Conservation (phyloP, 2,113 vertebrate species). For the Elephantulus edwardii region DNA sequence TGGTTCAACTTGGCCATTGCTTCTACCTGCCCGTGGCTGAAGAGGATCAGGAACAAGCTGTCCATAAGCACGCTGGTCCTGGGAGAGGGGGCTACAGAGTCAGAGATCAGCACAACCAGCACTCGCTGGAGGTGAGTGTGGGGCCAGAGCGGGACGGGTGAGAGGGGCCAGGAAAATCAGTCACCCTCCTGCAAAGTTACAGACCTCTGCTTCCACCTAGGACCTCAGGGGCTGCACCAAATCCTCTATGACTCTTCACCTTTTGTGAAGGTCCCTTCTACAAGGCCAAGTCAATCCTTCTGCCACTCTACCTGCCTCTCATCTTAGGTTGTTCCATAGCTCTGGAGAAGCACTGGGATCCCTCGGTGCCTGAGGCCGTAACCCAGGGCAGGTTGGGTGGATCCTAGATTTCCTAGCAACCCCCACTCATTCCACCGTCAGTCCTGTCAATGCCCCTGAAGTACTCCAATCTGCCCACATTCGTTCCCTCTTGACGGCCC, state of each 20-base stretch:
- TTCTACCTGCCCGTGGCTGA: constrained; percentile 84
- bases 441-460: background rate
- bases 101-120: constrained; percentile 75
- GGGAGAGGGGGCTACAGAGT: background rate
- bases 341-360: accelerated
- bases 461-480: background rate
- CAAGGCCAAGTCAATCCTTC: accelerated
- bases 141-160: accelerated
- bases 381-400: background rate
- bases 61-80: constrained; percentile 87
- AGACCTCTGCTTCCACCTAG: background rate
- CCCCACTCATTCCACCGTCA: accelerated
- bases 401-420: background rate
- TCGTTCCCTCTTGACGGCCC: accelerated
- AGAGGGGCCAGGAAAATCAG: background rate
- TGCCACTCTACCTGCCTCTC: background rate
- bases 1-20: constrained; percentile 90
- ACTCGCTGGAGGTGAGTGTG: constrained; percentile 81
- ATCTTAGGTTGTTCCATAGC: background rate
- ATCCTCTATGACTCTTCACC: accelerated
- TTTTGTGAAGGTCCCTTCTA: background rate
- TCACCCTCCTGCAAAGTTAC: background rate
- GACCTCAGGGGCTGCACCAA: background rate
- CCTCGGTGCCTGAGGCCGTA: background rate
- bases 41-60: constrained; percentile 77